Evolutionary conservation across 2,797 vertebrate species (phyloP).

Genomic region (Danionella dracula): DNA sequence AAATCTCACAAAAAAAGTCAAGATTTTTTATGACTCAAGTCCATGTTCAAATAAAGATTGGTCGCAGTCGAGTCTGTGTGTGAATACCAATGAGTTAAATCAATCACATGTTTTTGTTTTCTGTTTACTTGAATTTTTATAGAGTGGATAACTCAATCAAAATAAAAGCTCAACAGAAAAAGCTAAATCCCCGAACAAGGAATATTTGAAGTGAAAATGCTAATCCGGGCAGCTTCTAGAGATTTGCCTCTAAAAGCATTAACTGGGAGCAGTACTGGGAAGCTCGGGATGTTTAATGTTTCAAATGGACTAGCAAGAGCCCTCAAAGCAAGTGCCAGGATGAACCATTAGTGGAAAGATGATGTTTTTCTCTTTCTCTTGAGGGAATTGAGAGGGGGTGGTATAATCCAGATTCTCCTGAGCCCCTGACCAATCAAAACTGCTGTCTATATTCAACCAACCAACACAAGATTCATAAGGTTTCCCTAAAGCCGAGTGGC

Average conservation of each 20-base stretch:
- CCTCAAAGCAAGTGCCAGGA: background rate
- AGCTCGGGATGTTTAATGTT: background rate
- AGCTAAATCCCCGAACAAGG: background rate
- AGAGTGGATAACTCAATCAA: slow-evolving; percentile 1
- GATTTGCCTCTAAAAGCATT: background rate
- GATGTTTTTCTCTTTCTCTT: background rate
- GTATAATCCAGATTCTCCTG: background rate
- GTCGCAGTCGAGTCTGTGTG: no score
- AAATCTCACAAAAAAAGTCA: no score
- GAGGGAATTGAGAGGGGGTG: background rate
- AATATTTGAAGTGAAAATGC: background rate
- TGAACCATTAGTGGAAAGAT: slow-evolving; percentile 3
- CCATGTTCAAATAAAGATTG: no score
- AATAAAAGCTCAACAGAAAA: background rate
- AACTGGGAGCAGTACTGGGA: background rate
- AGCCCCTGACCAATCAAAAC: background rate
- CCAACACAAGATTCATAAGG: background rate
- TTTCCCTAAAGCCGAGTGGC: background rate
- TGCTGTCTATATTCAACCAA: background rate
- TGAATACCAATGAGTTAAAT: no score
- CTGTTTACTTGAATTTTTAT: no score
- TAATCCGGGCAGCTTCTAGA: background rate
- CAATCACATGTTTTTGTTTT: no score
- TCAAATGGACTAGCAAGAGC: background rate
- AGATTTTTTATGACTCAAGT: no score